Percentiles rank a stretch among this genome's conserved stretches.
Evolutionary conservation across 2,113 vertebrate species (phyloP).

Genomic region (Microtus pennsylvanicus): DNA sequence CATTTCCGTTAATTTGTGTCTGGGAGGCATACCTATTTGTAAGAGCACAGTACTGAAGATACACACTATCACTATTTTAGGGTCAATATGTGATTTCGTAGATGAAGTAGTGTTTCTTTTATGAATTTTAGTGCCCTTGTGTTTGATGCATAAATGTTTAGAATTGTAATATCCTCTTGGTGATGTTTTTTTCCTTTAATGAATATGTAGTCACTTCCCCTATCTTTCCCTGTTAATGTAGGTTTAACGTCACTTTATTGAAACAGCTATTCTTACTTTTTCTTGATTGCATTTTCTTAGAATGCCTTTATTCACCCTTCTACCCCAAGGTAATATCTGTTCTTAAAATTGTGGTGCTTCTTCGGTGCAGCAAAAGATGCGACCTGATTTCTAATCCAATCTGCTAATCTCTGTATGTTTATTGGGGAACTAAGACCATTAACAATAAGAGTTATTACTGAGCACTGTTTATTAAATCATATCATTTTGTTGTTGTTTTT

Average conservation of each 20-base stretch:
- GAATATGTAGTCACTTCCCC: not conserved
- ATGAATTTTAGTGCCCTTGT: not conserved
- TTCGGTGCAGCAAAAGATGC: too few species aligned
- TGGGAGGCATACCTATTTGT: not conserved
- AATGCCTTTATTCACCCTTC: too few species aligned
- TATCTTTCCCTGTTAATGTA: not conserved
- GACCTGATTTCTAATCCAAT: too few species aligned
- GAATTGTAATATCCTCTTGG: not conserved
- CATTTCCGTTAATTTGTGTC: not conserved
- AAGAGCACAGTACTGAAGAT: not conserved
- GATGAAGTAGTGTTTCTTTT: not conserved
- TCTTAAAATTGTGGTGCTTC: too few species aligned
- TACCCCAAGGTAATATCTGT: not conserved
- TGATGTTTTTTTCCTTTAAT: not conserved
- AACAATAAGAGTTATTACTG: too few species aligned
- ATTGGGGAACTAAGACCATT: too few species aligned
- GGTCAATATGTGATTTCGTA: not conserved
- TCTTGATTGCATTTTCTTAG: not conserved
- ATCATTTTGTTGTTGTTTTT: too few species aligned
- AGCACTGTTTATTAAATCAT: too few species aligned
- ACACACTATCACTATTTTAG: not conserved
- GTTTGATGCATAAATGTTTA: not conserved
- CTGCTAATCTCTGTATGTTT: too few species aligned
- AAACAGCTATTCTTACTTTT: not conserved
- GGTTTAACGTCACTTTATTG: not conserved